phyloP scores from a whole-genome alignment of 2,113 vertebrate species.

The Neogobius melanostomus region DNA sequence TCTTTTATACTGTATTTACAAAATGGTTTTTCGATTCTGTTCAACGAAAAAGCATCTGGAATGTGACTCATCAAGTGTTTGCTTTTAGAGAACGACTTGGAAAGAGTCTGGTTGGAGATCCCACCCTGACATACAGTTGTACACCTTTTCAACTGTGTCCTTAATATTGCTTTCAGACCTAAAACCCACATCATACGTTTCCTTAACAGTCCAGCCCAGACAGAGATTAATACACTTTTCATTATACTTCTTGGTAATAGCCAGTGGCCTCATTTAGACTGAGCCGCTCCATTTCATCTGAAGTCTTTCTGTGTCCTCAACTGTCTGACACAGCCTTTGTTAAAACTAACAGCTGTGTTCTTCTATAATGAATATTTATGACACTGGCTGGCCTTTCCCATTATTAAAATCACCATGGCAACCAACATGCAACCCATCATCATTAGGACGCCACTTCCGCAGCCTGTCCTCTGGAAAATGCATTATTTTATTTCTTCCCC shows the following conservation, averaged over 20 bases:
- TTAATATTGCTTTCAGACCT: neutral
- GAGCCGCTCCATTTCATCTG: neutral
- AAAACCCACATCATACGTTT: neutral
- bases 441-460: neutral
- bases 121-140: no score
- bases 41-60: no score
- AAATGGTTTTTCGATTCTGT: neutral
- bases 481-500: no score
- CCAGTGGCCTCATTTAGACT: neutral
- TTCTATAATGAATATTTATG: conserved; percentile 15
- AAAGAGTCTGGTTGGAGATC: no score
- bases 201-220: neutral
- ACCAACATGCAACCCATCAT: neutral
- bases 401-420: conserved; percentile 6
- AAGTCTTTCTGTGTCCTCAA: conserved; percentile 6
- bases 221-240: neutral
- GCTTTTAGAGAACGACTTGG: no score
- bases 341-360: neutral
- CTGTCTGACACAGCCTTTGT: neutral
- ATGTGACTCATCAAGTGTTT: no score
- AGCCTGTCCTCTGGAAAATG: neutral
- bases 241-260: neutral
- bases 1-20: no score
- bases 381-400: neutral
- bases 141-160: no score